phyloP scores from a whole-genome alignment of 2,888 invertebrate genomes.

The Unio pictorum region DNA sequence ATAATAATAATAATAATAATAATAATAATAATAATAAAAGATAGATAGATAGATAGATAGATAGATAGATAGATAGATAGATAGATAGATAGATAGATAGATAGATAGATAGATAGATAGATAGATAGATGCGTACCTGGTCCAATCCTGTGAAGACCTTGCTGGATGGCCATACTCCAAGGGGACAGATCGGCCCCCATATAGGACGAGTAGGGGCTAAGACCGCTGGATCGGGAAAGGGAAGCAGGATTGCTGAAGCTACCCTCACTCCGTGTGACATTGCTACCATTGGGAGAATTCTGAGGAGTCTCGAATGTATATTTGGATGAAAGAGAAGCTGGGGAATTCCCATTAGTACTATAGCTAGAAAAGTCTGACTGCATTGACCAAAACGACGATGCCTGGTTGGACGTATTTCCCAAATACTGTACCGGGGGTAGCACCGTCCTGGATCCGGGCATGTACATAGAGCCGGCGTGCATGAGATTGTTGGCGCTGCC shows the following conservation, averaged over 20 bases:
- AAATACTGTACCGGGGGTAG: conserved; percentile 37
- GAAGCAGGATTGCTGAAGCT: conserved; percentile 16
- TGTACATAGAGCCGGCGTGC: conserved; percentile 33
- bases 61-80: no score
- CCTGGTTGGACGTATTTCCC: conserved; percentile 26
- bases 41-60: no score
- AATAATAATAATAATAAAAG: no score
- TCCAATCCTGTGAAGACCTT: conserved; percentile 35
- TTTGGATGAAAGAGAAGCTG: conserved; percentile 25
- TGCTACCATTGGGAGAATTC: conserved; percentile 17
- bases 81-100: no score
- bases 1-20: no score
- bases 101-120: not conserved
- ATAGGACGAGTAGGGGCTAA: conserved; percentile 33
- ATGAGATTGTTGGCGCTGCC: conserved; percentile 26
- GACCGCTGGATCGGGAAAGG: conserved; percentile 19
- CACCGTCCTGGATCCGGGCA: conserved; percentile 33
- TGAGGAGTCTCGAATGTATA: conserved; percentile 28
- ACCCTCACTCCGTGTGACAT: conserved; percentile 19
- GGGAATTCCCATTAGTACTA: conserved; percentile 11
- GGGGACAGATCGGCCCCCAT: conserved; percentile 36
- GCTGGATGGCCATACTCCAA: conserved; percentile 41
- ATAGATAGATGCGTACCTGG: conserved; percentile 19
- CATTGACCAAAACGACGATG: conserved; percentile 37
- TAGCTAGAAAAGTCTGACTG: conserved; percentile 30